Percentiles rank a stretch among this genome's conserved stretches.
Evolutionary conservation across 2,797 vertebrate species (phyloP).

Genomic region (Hephaestus fuliginosus): DNA sequence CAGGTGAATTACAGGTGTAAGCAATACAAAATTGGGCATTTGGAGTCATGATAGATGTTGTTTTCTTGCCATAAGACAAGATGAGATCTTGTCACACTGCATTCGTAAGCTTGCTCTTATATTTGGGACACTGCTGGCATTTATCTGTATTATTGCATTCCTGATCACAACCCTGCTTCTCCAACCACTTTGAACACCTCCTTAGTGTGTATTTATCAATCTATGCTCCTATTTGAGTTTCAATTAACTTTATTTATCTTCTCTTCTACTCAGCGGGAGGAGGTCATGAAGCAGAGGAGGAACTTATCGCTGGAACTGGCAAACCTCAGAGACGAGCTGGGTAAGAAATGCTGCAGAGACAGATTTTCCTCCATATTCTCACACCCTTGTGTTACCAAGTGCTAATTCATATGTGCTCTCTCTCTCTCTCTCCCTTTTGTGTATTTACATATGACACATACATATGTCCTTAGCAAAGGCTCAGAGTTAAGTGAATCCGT

Average conservation of each 20-base stretch:
- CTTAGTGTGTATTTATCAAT: not conserved
- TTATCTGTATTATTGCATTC: not conserved
- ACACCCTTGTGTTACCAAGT: not conserved
- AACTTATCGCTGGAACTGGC: conserved; percentile 64
- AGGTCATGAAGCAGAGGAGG: conserved; percentile 77
- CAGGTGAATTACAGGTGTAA: conserved; percentile 1
- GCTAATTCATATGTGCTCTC: not conserved
- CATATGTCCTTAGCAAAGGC: too few relatives aligned
- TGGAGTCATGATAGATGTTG: not conserved
- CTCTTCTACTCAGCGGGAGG: conserved; percentile 67
- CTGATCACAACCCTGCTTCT: not conserved
- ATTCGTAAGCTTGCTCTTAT: not conserved
- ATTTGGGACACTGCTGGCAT: not conserved
- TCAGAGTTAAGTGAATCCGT: not conserved
- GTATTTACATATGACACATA: too few relatives aligned
- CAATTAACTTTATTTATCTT: not conserved
- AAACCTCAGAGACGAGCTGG: conserved; percentile 71
- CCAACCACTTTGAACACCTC: not conserved
- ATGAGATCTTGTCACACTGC: not conserved
- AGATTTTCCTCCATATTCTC: not conserved
- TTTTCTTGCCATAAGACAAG: not conserved
- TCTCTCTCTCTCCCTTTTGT: not conserved
- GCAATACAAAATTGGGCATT: not conserved
- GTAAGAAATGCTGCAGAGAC: conserved; percentile 57
- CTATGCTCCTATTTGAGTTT: not conserved